Conservation (phyloP, 2,113 vertebrate genomes). For the Triplophysa dalaica region DNA sequence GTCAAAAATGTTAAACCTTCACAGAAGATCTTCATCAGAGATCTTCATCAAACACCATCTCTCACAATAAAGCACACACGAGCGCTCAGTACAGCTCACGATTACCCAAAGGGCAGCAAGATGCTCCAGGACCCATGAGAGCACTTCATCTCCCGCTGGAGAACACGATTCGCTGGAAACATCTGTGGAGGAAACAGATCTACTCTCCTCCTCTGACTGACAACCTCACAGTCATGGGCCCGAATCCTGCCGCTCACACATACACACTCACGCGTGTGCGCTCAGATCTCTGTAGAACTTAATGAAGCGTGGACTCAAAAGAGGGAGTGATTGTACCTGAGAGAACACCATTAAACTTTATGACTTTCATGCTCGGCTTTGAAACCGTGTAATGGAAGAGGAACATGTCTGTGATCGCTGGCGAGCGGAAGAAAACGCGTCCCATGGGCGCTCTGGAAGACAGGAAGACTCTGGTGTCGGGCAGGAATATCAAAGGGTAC, state of each 20-base stretch:
- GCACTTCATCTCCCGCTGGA: conserved; percentile 14
- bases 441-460: conserved; percentile 30
- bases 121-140: background rate
- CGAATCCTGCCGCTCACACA: background rate
- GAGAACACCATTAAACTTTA: conserved; percentile 51
- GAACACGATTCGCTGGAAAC: conserved; percentile 10
- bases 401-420: conserved; percentile 46
- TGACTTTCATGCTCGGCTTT: conserved; percentile 52
- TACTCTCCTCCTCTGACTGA: conserved; percentile 31
- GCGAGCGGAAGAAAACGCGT: conserved; percentile 27
- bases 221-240: conserved; percentile 19
- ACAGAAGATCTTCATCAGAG: background rate
- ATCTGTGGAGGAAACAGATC: conserved; percentile 22
- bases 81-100: background rate
- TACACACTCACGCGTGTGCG: background rate
- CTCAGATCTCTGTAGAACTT: conserved; percentile 30
- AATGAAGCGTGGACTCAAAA: conserved; percentile 48
- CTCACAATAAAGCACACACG: background rate
- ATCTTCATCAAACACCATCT: background rate
- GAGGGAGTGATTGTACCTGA: conserved; percentile 48
- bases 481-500: background rate
- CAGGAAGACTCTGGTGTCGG: background rate
- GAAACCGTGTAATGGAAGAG: conserved; percentile 49
- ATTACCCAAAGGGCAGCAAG: conserved; percentile 14
- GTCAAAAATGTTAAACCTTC: background rate